These are phyloP conservation scores for Protophormia terraenovae DNA, from an alignment of 2,888 invertebrate species.

Conservation along the genomic window DNA sequence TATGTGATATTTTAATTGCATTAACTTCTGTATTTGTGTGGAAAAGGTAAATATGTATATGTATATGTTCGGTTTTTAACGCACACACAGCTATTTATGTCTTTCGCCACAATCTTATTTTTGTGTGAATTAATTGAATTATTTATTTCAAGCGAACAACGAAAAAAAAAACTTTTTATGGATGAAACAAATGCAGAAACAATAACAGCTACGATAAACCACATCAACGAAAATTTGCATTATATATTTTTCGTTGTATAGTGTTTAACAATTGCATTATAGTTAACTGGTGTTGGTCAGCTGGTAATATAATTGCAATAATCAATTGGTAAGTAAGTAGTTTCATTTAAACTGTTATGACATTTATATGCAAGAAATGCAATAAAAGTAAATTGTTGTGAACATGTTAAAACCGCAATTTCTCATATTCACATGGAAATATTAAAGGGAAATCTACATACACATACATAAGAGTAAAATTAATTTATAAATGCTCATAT, in stretches of 20 bases:
- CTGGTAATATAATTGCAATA: constrained; percentile 19
- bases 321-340: constrained; percentile 9
- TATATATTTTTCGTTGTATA: too few species aligned
- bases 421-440: not conserved
- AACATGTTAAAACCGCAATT: not conserved
- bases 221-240: not conserved
- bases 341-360: not conserved
- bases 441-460: too few species aligned
- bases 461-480: too few species aligned
- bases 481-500: too few species aligned
- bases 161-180: not conserved
- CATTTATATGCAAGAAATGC: not conserved
- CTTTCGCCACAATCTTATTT: constrained; percentile 52
- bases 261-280: constrained; percentile 14
- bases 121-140: constrained; percentile 50
- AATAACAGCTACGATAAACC: not conserved
- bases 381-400: not conserved
- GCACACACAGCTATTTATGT: not conserved
- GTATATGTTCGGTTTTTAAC: not conserved
- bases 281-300: constrained; percentile 10
- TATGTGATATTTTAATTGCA: constrained; percentile 15
- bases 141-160: constrained; percentile 29
- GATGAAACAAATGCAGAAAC: not conserved
- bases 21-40: not conserved
- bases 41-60: not conserved